Conservation (phyloP, 2,113 vertebrate species). For the Bombycilla garrulus region DNA sequence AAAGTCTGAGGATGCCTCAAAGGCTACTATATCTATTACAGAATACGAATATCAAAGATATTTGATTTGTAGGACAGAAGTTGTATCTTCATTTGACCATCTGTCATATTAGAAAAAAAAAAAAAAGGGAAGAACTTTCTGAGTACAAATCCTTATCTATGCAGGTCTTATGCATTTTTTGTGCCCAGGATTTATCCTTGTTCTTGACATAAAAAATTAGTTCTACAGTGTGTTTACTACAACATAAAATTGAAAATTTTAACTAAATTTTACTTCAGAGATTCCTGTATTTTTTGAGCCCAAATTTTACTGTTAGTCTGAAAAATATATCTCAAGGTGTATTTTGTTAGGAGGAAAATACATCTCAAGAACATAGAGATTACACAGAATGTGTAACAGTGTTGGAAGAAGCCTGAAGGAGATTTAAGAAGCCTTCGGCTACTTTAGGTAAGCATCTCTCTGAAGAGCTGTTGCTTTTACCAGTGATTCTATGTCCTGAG, state of each 20-base stretch:
- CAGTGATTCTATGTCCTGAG: background rate
- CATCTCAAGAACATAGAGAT: background rate
- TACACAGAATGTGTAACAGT: background rate
- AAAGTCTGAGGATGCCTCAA: background rate
- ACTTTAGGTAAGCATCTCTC: background rate
- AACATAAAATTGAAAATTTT: background rate
- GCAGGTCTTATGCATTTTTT: rapidly evolving
- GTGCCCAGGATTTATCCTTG: background rate
- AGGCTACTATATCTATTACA: background rate
- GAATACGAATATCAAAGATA: background rate
- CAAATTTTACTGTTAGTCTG: background rate
- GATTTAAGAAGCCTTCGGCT: background rate
- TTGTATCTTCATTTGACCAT: background rate
- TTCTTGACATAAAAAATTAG: background rate
- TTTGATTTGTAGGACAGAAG: background rate
- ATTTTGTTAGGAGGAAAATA: background rate
- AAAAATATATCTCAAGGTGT: background rate
- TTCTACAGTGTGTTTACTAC: background rate
- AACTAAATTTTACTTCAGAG: background rate
- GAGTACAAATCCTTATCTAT: background rate
- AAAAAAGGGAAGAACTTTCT: background rate
- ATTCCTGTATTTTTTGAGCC: background rate
- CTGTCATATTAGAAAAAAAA: too few relatives aligned
- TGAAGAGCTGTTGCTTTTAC: constrained; percentile 22
- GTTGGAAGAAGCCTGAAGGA: constrained; percentile 6